A percentile compares a stretch with the other conserved stretches of the same genome.
phyloP scores from a whole-genome alignment of 2,888 invertebrate species.

The Pyrochroa serraticornis region DNA sequence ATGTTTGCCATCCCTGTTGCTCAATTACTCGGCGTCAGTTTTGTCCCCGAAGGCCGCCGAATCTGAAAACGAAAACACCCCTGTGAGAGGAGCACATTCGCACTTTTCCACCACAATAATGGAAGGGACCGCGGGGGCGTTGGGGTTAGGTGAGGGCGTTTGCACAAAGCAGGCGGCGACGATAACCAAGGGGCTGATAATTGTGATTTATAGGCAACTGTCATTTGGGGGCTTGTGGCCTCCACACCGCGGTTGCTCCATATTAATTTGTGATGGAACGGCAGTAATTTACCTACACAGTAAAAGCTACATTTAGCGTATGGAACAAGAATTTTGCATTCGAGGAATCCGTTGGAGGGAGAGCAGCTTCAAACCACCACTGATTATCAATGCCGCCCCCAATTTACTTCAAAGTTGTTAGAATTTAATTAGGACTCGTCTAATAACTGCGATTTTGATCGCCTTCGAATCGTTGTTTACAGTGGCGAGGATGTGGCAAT shows the following conservation, averaged over 20 bases:
- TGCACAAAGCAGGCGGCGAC: slow-evolving; percentile 25
- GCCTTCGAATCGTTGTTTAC: slow-evolving; percentile 13
- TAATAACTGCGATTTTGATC: slow-evolving; percentile 18
- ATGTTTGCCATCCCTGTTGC: no score
- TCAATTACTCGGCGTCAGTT: no score
- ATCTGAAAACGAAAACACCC: no score
- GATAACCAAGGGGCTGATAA: slow-evolving; percentile 43
- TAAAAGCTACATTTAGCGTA: slow-evolving; percentile 33
- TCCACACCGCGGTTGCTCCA: slow-evolving; percentile 40
- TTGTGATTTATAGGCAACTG: slow-evolving; percentile 49
- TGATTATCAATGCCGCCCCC: not conserved
- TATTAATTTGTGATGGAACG: slow-evolving; percentile 45
- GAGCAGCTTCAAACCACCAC: not conserved
- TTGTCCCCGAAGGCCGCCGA: no score
- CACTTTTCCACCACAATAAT: slow-evolving; percentile 20
- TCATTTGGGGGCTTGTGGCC: slow-evolving; percentile 43
- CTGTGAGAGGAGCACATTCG: slow-evolving; percentile 2
- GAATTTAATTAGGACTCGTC: slow-evolving; percentile 8
- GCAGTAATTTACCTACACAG: slow-evolving; percentile 37
- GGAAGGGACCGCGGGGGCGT: slow-evolving; percentile 11
- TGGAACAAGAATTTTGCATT: no score
- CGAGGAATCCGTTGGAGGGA: no score
- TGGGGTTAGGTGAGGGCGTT: slow-evolving; percentile 6
- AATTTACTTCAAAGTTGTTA: not conserved
- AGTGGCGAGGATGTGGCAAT: slow-evolving; percentile 10